Conservation (phyloP, 2,797 vertebrate species). For the Gymnoscopelus braueri region DNA sequence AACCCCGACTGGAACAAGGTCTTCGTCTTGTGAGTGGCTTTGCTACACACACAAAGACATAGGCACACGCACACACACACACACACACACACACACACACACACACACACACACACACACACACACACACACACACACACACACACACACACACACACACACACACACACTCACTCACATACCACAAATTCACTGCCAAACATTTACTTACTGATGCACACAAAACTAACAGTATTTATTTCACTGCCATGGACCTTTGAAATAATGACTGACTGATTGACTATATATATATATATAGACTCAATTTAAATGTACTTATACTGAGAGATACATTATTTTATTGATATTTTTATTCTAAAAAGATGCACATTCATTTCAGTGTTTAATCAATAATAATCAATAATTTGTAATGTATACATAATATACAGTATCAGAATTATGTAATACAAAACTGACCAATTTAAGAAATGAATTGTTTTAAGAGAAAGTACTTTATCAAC, state of each 20-base stretch:
- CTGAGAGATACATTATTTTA: neutral
- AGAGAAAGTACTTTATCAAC: neutral
- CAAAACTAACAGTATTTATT: neutral
- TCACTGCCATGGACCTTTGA: neutral
- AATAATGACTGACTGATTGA: neutral
- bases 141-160: neutral
- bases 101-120: neutral
- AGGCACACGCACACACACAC: neutral
- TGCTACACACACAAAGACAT: neutral
- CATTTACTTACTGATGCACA: too few relatives aligned
- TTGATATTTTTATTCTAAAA: too few relatives aligned
- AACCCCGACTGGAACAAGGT: constrained; percentile 99
- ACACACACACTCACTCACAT: constrained; percentile 1
- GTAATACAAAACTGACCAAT: neutral
- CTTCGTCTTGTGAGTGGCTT: constrained; percentile 95
- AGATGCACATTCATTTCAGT: neutral
- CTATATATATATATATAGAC: too few relatives aligned
- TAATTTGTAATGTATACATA: neutral
- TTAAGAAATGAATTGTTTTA: neutral
- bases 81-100: neutral
- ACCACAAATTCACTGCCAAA: too few relatives aligned
- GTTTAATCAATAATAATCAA: neutral
- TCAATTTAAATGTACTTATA: too few relatives aligned
- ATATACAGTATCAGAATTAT: neutral
- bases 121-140: neutral